A percentile compares a stretch with the other conserved stretches of the same genome.
Evolutionary conservation across 1,140 invertebrate species (phyloP).

Genomic region (Ceratina calcarata): DNA sequence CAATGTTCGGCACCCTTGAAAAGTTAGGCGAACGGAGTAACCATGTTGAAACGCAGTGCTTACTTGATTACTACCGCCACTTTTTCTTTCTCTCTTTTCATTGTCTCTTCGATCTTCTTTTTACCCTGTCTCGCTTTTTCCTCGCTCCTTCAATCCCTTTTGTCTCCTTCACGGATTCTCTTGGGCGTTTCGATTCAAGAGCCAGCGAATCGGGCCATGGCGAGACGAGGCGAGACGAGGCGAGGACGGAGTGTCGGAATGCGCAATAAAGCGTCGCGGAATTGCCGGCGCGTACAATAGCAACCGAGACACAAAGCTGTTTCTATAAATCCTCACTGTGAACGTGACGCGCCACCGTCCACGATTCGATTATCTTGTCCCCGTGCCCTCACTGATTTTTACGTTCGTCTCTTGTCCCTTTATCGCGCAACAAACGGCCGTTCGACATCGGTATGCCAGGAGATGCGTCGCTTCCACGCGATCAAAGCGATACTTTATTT

Average conservation of each 20-base stretch:
- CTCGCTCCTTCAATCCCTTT: slow-evolving; percentile 5
- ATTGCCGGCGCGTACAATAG: slow-evolving; percentile 35
- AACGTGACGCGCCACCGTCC: slow-evolving; percentile 43
- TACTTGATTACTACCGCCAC: not conserved
- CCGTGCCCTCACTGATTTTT: slow-evolving; percentile 9
- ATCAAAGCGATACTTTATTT: not conserved
- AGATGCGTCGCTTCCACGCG: too few relatives aligned
- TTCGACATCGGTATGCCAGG: not conserved
- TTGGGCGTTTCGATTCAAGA: not conserved
- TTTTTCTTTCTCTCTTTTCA: not conserved
- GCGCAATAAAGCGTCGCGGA: slow-evolving; percentile 56
- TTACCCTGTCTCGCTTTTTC: not conserved
- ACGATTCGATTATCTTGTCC: slow-evolving; percentile 47
- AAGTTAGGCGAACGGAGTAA: slow-evolving; percentile 51
- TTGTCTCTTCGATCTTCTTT: not conserved
- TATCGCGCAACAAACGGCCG: not conserved
- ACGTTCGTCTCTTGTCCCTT: slow-evolving; percentile 5
- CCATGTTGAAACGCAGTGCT: slow-evolving; percentile 2
- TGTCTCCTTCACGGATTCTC: slow-evolving; percentile 18
- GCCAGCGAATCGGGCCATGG: slow-evolving; percentile 26
- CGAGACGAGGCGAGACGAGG: too few relatives aligned
- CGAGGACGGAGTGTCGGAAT: slow-evolving; percentile 49
- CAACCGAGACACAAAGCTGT: slow-evolving; percentile 57
- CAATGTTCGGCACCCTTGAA: slow-evolving; percentile 64
- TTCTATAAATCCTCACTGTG: slow-evolving; percentile 57